Percentiles rank a stretch among this genome's conserved stretches.
These are phyloP conservation scores for Polypterus bichir DNA, from an alignment of 2,113 vertebrate species.

Conservation along the genomic window DNA sequence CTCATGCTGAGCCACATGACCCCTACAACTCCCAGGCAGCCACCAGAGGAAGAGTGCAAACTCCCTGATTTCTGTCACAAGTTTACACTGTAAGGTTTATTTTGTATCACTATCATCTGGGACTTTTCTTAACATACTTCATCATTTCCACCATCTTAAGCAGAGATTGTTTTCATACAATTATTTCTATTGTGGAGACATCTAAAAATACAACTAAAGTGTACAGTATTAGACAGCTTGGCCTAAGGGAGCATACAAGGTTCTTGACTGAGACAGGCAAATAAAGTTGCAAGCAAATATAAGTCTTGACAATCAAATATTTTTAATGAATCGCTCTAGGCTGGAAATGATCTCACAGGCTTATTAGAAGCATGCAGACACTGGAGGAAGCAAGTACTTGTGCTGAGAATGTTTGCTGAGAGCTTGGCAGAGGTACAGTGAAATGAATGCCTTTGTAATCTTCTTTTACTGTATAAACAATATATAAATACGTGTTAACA, in stretches of 20 bases:
- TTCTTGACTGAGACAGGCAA: no score
- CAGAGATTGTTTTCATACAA: no score
- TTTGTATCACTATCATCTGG: no score
- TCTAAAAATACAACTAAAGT: no score
- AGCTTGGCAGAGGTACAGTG: conserved; percentile 18
- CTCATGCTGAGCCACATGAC: conserved; percentile 61
- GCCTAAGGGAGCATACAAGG: no score
- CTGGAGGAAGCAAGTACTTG: background rate
- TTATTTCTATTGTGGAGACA: no score
- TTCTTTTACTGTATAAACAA: conserved; percentile 61
- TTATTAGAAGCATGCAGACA: background rate
- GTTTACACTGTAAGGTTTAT: no score
- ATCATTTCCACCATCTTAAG: no score
- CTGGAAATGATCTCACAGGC: background rate
- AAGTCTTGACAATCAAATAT: background rate
- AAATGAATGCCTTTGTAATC: conserved; percentile 60
- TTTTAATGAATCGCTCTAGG: background rate
- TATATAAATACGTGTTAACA: conserved; percentile 58
- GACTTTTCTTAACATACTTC: no score
- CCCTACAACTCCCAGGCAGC: conserved; percentile 41
- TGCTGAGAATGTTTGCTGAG: background rate
- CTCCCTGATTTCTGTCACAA: background rate
- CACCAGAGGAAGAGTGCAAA: background rate
- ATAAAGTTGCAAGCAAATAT: no score
- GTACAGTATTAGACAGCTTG: no score